A percentile compares a stretch with the other conserved stretches of the same genome.
Evolutionary conservation across 2,888 invertebrate genomes (phyloP).

Genomic region (Amorpha juglandis): DNA sequence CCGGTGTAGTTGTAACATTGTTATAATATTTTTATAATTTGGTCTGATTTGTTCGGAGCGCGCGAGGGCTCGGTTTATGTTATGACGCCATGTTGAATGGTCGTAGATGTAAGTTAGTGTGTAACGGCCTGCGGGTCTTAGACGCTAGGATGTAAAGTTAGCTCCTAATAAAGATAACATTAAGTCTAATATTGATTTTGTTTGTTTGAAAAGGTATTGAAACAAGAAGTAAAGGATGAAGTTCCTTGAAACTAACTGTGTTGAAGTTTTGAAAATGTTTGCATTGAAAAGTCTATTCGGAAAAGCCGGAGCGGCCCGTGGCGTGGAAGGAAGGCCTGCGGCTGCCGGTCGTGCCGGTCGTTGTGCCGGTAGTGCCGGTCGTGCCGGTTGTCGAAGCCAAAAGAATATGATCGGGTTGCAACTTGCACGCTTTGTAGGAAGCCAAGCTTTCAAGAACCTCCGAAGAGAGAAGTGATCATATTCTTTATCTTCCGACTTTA

Average conservation of each 20-base stretch:
- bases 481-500: constrained; percentile 66
- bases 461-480: constrained; percentile 77
- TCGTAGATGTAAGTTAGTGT: constrained; percentile 23
- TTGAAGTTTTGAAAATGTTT: constrained; percentile 84
- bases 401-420: constrained; percentile 77
- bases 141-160: constrained; percentile 47
- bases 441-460: constrained; percentile 64
- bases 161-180: constrained; percentile 78
- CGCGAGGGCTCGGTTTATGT: constrained; percentile 8
- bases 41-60: constrained; percentile 14
- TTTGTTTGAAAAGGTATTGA: constrained; percentile 93
- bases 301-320: constrained; percentile 70
- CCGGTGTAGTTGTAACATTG: constrained; percentile 47
- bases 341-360: too few species aligned
- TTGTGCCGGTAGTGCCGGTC: too few species aligned
- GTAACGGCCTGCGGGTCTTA: constrained; percentile 29
- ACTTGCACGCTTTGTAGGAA: constrained; percentile 55
- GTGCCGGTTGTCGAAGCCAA: constrained; percentile 66
- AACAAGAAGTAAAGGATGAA: constrained; percentile 93
- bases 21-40: constrained; percentile 19
- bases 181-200: constrained; percentile 88
- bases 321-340: constrained; percentile 65
- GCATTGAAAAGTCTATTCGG: constrained; percentile 70
- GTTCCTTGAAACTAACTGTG: constrained; percentile 84
- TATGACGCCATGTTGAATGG: constrained; percentile 18